These are phyloP conservation scores for Oeneis ivallda DNA, from an alignment of 2,888 invertebrate species.

Conservation along the genomic window DNA sequence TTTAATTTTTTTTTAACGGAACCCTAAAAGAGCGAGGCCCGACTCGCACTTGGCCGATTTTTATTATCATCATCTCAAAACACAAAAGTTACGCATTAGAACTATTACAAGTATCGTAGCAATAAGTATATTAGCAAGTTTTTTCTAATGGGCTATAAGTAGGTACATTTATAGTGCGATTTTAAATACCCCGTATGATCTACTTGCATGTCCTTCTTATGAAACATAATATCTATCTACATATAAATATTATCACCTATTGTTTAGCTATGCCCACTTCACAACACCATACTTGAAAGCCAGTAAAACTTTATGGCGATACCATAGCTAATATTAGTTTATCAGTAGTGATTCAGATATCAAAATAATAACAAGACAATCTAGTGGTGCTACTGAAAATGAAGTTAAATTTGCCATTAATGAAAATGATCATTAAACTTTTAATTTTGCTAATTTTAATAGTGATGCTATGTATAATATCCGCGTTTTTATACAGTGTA, in stretches of 20 bases:
- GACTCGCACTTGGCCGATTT: too few relatives aligned
- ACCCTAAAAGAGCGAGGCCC: too few relatives aligned
- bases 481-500: conserved; percentile 60
- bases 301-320: conserved; percentile 22
- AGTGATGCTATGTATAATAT: conserved; percentile 60
- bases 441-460: conserved; percentile 61
- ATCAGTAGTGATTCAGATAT: conserved; percentile 35
- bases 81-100: too few relatives aligned
- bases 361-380: conserved; percentile 29
- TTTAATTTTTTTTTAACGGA: too few relatives aligned
- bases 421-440: conserved; percentile 59
- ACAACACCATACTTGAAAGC: conserved; percentile 27
- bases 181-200: too few relatives aligned
- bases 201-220: conserved; percentile 1
- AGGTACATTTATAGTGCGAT: too few relatives aligned
- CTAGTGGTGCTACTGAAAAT: conserved; percentile 44
- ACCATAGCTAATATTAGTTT: conserved; percentile 19
- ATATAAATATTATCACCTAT: conserved; percentile 11
- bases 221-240: too few relatives aligned
- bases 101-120: too few relatives aligned
- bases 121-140: too few relatives aligned
- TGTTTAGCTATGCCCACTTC: conserved; percentile 21
- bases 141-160: too few relatives aligned
- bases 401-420: conserved; percentile 54
- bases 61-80: too few relatives aligned